Conservation (phyloP, 2,797 vertebrate species). For the Cryptoblepharus egeriae region DNA sequence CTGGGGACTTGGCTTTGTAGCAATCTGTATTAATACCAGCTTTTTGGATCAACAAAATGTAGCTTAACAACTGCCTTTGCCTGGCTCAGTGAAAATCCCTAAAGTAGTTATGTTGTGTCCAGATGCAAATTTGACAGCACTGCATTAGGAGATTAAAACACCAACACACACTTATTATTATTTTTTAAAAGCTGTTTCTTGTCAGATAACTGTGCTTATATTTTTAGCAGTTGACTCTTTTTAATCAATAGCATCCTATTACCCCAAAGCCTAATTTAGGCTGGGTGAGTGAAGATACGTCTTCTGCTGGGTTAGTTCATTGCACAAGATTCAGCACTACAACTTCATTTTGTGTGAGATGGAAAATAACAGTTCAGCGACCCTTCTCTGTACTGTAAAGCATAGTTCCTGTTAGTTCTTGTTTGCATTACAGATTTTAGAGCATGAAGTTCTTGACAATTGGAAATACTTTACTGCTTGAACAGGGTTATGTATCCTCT, state of each 20-base stretch:
- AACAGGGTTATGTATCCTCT: background rate
- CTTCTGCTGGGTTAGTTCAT: background rate
- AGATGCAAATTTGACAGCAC: slow-evolving; percentile 36
- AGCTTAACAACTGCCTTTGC: slow-evolving; percentile 18
- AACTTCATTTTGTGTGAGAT: slow-evolving; percentile 2
- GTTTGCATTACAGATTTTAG: background rate
- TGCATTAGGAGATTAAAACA: slow-evolving; percentile 42
- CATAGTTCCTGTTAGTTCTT: background rate
- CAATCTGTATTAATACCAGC: slow-evolving; percentile 20
- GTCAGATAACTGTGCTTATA: slow-evolving; percentile 2
- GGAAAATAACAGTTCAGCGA: background rate
- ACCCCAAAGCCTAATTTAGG: background rate
- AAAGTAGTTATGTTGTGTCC: slow-evolving; percentile 16
- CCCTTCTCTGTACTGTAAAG: background rate
- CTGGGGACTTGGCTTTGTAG: slow-evolving; percentile 29
- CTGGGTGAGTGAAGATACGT: background rate
- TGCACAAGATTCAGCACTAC: slow-evolving; percentile 1
- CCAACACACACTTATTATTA: slow-evolving; percentile 27
- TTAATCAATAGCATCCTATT: background rate
- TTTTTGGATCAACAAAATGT: slow-evolving; percentile 35
- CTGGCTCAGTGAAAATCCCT: slow-evolving; percentile 34
- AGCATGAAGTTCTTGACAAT: background rate
- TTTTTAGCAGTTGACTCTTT: slow-evolving; percentile 25
- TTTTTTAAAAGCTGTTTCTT: slow-evolving; percentile 32
- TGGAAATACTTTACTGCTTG: background rate